Evolutionary conservation across 2,113 vertebrate genomes (phyloP).

Genomic region (Phrynosoma platyrhinos): DNA sequence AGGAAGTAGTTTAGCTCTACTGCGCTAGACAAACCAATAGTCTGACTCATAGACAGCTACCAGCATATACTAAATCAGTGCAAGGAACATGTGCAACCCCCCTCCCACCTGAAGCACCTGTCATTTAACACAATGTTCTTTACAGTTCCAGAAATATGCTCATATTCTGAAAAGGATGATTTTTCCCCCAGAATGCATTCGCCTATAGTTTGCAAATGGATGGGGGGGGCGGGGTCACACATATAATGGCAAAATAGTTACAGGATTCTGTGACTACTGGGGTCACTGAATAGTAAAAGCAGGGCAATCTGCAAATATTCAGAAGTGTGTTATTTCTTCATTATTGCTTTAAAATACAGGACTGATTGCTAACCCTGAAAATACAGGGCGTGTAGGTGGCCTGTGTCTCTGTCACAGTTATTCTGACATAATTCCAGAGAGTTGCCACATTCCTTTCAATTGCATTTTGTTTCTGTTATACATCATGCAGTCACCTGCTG

Average conservation of each 20-base stretch:
- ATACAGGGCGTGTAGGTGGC: not conserved
- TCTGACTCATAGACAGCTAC: not conserved
- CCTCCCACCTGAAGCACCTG: not conserved
- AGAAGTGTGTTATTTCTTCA: not conserved
- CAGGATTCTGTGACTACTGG: not conserved
- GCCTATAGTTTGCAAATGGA: not conserved
- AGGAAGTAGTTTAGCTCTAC: not conserved
- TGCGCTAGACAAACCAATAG: not conserved
- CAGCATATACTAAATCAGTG: not conserved
- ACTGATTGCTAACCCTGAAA: not conserved
- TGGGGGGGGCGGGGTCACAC: too few species aligned
- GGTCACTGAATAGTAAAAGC: not conserved
- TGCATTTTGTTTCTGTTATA: not conserved
- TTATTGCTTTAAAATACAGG: not conserved
- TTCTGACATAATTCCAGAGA: not conserved
- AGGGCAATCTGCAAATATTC: not conserved
- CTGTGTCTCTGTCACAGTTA: too few species aligned
- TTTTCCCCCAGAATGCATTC: not conserved
- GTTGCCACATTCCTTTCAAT: not conserved
- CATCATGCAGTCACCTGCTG: not conserved
- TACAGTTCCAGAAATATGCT: not conserved
- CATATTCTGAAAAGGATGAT: not conserved
- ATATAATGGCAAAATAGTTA: not conserved
- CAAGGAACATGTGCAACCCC: not conserved
- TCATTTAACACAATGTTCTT: not conserved